Evolutionary conservation across 2,113 vertebrate species (phyloP), one percentile per base, ranked within the genome.

Genomic region (Cettia cetti): DNA sequence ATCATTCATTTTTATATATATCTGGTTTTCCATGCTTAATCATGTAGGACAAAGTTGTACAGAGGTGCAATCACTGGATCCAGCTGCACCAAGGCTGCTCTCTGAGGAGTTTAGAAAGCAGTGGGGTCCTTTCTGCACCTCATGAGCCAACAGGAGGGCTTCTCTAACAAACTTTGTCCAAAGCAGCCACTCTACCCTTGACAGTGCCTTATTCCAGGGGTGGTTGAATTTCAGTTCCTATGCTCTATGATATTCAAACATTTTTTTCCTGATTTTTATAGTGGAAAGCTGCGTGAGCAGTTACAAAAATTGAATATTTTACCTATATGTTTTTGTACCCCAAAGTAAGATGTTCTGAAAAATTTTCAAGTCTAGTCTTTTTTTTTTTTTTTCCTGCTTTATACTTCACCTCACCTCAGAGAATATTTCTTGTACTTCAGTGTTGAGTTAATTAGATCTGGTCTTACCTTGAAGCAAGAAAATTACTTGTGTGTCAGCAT

Each of bases 361-460:
- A 30, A 37, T 42, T 76, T 90, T 90, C 33, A 64, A 0, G 0
- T 45, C 31, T 60, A 35, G 7, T 44, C 4, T 87, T 89, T 85
- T 76, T 22, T 89, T 85, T 76, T 22, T 44, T 44, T 74, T 80
- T 80, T 53, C 5, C 33, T 71, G 15, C 15, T 74, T 89, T 86
- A 50, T 74, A 53, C 10, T 89, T 92, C 45, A 56, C 11, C 57
- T 83, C 20, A 86, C 31, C 21, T 65, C 42, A 45, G 54, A 84
- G 69, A 69, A 77, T 59, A 66, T 66, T 89, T 91, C 30, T 63
- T 66, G 18, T 78, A 47, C 30, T 75, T 92, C 72, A 37, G 20
- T 47, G 49, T 60, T 44, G 30, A 92, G 60, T 92, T 80, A 77
- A 92, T 94, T 93, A 80, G 57, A 79, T 76, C 20, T 57, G 49